Conservation (phyloP, 2,888 invertebrate species). For the Dusona sp. region DNA sequence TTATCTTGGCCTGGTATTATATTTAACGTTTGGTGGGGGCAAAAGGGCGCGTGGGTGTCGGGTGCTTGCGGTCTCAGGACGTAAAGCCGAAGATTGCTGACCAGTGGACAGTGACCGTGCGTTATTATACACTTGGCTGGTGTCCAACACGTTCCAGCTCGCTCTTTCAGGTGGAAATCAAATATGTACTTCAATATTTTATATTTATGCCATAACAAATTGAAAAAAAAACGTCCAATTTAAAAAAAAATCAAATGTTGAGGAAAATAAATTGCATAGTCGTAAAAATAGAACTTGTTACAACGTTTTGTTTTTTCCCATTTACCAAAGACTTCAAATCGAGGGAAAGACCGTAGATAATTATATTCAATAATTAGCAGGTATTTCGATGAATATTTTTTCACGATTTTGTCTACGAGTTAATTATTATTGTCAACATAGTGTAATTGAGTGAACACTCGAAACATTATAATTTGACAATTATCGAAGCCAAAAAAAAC, state of each 20-base stretch:
- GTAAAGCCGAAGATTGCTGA: conserved; percentile 54
- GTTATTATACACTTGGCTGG: conserved; percentile 55
- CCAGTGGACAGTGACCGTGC: conserved; percentile 57
- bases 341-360: background rate
- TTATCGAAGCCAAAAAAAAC: background rate
- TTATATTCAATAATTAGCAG: background rate
- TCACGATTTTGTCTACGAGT: background rate
- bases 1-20: conserved; percentile 56
- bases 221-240: background rate
- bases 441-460: background rate
- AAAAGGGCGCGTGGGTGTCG: conserved; percentile 62
- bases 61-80: conserved; percentile 43
- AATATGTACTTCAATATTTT: background rate
- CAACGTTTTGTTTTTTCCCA: background rate
- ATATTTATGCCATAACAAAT: background rate
- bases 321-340: background rate
- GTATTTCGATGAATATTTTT: background rate
- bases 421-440: background rate
- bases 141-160: conserved; percentile 28
- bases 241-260: background rate
- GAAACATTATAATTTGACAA: background rate
- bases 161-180: conserved; percentile 45
- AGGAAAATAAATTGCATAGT: background rate
- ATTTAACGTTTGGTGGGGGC: conserved; percentile 7
- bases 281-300: background rate